Conservation (phyloP, 2,797 vertebrate genomes). For the Rhyacichthys aspro region DNA sequence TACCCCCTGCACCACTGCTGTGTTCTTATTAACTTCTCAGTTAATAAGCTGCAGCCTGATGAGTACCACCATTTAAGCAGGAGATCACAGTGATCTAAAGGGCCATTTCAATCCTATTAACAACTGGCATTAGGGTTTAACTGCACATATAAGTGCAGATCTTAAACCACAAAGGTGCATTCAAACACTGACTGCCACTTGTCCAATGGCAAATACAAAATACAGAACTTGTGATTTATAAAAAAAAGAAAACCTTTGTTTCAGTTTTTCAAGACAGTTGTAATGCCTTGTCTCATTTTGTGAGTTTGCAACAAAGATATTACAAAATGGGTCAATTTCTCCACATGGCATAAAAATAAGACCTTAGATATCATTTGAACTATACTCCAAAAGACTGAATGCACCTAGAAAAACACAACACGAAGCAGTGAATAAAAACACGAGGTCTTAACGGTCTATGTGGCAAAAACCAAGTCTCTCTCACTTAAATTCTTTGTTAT, state of each 20-base stretch:
- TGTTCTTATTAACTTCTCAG: conserved; percentile 17
- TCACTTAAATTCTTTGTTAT: conserved; percentile 19
- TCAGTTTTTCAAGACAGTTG: too few species aligned
- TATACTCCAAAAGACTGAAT: conserved; percentile 28
- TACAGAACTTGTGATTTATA: too few species aligned
- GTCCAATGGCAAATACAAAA: neutral
- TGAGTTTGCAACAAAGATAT: too few species aligned
- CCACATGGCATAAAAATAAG: conserved; percentile 26
- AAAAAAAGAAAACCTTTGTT: too few species aligned
- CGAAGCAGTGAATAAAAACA: neutral
- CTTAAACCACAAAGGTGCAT: conserved; percentile 7
- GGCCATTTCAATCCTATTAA: conserved; percentile 43
- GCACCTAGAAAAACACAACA: neutral
- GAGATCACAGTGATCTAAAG: conserved; percentile 46
- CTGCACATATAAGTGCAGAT: conserved; percentile 25
- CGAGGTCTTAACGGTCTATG: conserved; percentile 8
- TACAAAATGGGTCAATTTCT: conserved; percentile 3
- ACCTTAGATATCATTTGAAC: conserved; percentile 15
- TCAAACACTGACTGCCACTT: neutral
- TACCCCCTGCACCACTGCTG: conserved; percentile 18
- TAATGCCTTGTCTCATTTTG: too few species aligned
- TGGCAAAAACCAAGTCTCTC: conserved; percentile 8
- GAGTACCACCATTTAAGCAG: conserved; percentile 29
- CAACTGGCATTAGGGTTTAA: conserved; percentile 19
- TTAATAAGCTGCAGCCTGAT: conserved; percentile 48